Percentiles rank a stretch among this genome's conserved stretches.
Evolutionary conservation across 2,888 invertebrate species (phyloP).

Genomic region (Lingula anatina): DNA sequence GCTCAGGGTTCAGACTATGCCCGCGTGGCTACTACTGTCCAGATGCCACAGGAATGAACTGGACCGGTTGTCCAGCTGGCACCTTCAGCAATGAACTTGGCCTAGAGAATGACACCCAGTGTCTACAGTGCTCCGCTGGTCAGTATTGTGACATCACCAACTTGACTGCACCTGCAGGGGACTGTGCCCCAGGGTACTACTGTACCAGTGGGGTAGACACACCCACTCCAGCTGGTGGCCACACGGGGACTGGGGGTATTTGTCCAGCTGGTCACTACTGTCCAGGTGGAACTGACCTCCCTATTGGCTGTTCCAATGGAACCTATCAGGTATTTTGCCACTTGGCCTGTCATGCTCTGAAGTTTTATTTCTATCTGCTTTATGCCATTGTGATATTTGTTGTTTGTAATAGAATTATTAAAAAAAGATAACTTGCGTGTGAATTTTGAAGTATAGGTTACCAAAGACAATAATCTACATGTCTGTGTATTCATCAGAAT

Average conservation of each 20-base stretch:
- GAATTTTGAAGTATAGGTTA: too few relatives aligned
- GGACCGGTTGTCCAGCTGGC: conserved; percentile 39
- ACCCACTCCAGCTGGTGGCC: conserved; percentile 33
- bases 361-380: too few relatives aligned
- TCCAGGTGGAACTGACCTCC: conserved; percentile 27
- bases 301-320: conserved; percentile 38
- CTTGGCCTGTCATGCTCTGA: too few relatives aligned
- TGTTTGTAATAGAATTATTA: too few relatives aligned
- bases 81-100: conserved; percentile 42
- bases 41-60: conserved; percentile 40
- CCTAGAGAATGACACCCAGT: conserved; percentile 22
- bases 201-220: conserved; percentile 41
- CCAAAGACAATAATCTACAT: too few relatives aligned
- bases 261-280: conserved; percentile 42
- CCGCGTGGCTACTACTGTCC: conserved; percentile 43
- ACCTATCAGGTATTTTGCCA: conserved; percentile 47
- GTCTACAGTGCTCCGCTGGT: conserved; percentile 34
- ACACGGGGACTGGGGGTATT: conserved; percentile 43
- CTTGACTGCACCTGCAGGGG: conserved; percentile 35
- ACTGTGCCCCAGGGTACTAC: conserved; percentile 39
- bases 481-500: too few relatives aligned
- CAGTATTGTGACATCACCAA: conserved; percentile 36
- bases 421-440: too few relatives aligned
- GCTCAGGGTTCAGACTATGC: conserved; percentile 37
- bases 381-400: too few relatives aligned